Evolutionary conservation across 2,888 invertebrate genomes (phyloP), one percentile per base, ranked within the genome.

Genomic region (Ametastegia equiseti): DNA sequence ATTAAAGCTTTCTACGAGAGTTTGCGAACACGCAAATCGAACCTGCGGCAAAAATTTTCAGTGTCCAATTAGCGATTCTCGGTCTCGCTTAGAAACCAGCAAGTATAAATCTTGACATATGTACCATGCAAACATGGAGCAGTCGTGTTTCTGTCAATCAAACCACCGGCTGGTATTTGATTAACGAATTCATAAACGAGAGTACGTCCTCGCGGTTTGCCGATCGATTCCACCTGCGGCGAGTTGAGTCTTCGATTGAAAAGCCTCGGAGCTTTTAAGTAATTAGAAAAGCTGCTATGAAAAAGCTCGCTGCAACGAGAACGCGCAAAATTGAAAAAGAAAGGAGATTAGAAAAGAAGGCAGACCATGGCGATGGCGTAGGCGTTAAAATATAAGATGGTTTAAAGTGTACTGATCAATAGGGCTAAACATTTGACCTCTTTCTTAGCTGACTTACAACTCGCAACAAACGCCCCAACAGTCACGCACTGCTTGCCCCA

Each of bases 401-500:
- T 75, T 75, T 75, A 75, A 75, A 75, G 75, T 75, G 75, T 75
- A 75, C 50, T 75, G 75, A 69, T 63, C 80, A 80, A 80, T 36
- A 80, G 80, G 80, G 80, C 69, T 80, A 69, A 80, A 69, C 50
- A 85, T 86, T 84, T 87, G 86, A 87, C 87, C 86, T 82, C 83
- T 84, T 88, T 88, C 84, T 85, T 83, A 82, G 80, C 81, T 65
- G 71, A 81, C 82, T 82, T 84, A 83, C 73, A 85, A 84, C 85
- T 86, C 83, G 83, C 83, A 77, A 75, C 75, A 54, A 75, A 75
- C 75, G 75, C 75, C 75, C 75, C 33, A 82, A 83, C 81, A 88
- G 86, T 88, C 88, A 88, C 86, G 87, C 87, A 87, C 86, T 84
- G 80, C 82, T 84, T 63, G 67, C 73, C 83, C 81, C 82, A 71